Evolutionary conservation across 2,797 vertebrate species (phyloP).

Genomic region (Anabas testudineus): DNA sequence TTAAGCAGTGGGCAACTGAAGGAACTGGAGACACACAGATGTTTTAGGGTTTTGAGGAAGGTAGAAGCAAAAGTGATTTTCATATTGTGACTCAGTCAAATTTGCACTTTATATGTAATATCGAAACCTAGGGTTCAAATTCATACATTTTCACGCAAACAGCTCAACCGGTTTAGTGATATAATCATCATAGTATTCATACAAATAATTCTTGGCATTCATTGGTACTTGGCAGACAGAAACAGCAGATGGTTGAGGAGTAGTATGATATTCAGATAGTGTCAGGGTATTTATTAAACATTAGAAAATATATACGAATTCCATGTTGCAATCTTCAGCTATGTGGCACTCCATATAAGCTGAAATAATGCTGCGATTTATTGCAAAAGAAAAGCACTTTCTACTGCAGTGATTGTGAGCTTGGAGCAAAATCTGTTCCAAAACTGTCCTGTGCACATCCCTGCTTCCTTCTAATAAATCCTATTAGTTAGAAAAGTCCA

Average conservation of each 20-base stretch:
- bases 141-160: constrained; percentile 1
- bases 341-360: background rate
- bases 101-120: background rate
- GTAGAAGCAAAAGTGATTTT: background rate
- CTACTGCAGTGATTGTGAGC: constrained; percentile 21
- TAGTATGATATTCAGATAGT: constrained; percentile 34
- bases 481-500: constrained; percentile 44
- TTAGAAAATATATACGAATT: constrained; percentile 16
- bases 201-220: constrained; percentile 31
- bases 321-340: constrained; percentile 19
- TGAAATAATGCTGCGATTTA: background rate
- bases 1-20: background rate
- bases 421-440: constrained; percentile 5
- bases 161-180: constrained; percentile 1
- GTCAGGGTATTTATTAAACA: constrained; percentile 56
- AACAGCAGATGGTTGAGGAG: constrained; percentile 59
- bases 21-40: background rate
- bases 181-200: constrained; percentile 16
- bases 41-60: background rate
- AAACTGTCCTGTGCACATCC: constrained; percentile 15
- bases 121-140: background rate
- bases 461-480: constrained; percentile 26
- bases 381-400: constrained; percentile 1
- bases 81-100: background rate
- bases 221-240: constrained; percentile 45